A percentile compares a stretch with the other conserved stretches of the same genome.
phyloP scores from a whole-genome alignment of 2,888 invertebrate genomes.

The Agriopis aurantiaria region DNA sequence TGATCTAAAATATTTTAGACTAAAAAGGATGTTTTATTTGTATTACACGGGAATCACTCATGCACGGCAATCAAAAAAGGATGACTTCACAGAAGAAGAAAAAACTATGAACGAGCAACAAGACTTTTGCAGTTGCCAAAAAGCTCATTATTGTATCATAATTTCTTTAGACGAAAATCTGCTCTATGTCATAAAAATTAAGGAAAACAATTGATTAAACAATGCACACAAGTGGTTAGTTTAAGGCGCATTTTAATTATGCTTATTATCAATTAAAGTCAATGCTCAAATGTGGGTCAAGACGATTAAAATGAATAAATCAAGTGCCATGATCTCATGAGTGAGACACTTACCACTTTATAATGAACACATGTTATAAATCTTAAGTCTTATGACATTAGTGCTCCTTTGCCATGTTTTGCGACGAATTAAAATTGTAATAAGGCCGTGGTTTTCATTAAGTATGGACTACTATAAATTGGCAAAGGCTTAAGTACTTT shows the following conservation, averaged over 20 bases:
- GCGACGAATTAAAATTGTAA: constrained; percentile 46
- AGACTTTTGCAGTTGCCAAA: too few relatives aligned
- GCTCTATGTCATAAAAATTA: constrained; percentile 13
- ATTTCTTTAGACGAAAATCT: background rate
- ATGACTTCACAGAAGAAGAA: too few relatives aligned
- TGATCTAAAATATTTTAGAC: too few relatives aligned
- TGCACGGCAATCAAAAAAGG: too few relatives aligned
- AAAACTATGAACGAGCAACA: too few relatives aligned
- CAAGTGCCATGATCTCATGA: constrained; percentile 82
- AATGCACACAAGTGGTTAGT: constrained; percentile 45
- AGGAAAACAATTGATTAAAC: constrained; percentile 12
- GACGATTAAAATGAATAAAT: constrained; percentile 84
- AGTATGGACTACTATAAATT: constrained; percentile 36
- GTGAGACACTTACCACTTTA: constrained; percentile 48
- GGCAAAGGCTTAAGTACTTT: constrained; percentile 16
- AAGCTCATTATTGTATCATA: too few relatives aligned
- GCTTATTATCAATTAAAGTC: constrained; percentile 86
- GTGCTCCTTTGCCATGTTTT: constrained; percentile 50
- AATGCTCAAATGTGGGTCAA: constrained; percentile 83
- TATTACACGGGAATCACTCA: too few relatives aligned
- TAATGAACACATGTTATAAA: constrained; percentile 43
- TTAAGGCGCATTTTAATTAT: constrained; percentile 85
- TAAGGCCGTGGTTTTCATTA: constrained; percentile 77
- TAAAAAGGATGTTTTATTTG: too few relatives aligned
- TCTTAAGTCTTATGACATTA: constrained; percentile 54